Conservation (phyloP, 2,888 invertebrate genomes). For the Chrysotoxum bicinctum region DNA sequence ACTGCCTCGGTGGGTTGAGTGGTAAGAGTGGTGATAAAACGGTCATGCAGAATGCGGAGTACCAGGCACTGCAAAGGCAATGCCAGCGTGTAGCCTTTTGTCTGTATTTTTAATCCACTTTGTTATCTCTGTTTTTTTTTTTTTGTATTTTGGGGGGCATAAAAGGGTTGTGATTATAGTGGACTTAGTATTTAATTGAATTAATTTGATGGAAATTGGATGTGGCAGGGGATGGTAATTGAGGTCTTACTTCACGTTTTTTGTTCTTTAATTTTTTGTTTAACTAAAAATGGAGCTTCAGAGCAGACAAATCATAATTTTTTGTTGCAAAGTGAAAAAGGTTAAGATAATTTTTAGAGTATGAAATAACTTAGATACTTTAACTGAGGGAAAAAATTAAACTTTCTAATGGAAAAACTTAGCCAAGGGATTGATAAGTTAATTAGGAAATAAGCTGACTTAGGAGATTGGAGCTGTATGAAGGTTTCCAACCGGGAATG, state of each 20-base stretch:
- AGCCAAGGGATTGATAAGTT: constrained; percentile 5
- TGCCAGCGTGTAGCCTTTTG: constrained; percentile 36
- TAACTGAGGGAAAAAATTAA: not conserved
- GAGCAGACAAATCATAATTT: constrained; percentile 26
- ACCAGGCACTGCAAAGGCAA: constrained; percentile 3
- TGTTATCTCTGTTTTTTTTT: constrained; percentile 45
- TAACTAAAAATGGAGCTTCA: constrained; percentile 15
- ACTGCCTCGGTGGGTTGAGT: not conserved
- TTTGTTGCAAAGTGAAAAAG: constrained; percentile 13
- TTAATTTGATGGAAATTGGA: constrained; percentile 71
- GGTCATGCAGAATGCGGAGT: constrained; percentile 9
- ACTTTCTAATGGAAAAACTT: constrained; percentile 36
- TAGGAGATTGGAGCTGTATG: not conserved
- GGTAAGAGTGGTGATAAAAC: not conserved
- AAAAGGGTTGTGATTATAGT: constrained; percentile 69
- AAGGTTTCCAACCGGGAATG: not conserved
- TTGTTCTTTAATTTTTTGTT: not conserved
- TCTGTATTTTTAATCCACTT: constrained; percentile 53
- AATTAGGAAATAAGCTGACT: constrained; percentile 6
- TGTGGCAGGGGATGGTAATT: constrained; percentile 54
- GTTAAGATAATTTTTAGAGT: constrained; percentile 11
- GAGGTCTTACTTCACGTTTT: constrained; percentile 35
- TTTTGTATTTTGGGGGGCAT: constrained; percentile 23
- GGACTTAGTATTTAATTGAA: constrained; percentile 72
- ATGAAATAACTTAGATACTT: not conserved